Evolutionary conservation across 2,797 vertebrate genomes (phyloP).

Genomic region (Dendrocincla fuliginosa): DNA sequence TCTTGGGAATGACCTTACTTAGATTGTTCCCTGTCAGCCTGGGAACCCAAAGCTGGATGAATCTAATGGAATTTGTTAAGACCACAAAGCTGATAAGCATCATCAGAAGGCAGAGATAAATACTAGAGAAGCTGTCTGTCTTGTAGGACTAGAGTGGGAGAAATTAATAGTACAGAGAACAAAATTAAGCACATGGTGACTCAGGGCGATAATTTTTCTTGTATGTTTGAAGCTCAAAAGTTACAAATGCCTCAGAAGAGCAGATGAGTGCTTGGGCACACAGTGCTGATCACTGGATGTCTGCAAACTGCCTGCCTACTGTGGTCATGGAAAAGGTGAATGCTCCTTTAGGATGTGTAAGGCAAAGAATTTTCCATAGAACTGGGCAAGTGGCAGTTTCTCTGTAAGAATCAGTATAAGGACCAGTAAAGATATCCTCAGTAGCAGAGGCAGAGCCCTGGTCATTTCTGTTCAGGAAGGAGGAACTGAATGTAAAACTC

Average conservation of each 20-base stretch:
- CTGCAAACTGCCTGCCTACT: fast-evolving
- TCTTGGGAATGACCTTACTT: neutral
- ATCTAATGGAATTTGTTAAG: slow-evolving; percentile 7
- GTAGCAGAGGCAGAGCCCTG: neutral
- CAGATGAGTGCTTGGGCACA: neutral
- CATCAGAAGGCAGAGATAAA: slow-evolving; percentile 3
- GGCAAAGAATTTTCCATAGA: neutral
- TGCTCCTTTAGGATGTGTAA: neutral
- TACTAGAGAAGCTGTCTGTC: neutral
- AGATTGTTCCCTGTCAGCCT: neutral
- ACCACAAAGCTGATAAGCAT: neutral
- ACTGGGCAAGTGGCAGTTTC: neutral
- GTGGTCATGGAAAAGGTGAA: neutral
- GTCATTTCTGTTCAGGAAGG: neutral
- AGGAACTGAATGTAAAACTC: neutral
- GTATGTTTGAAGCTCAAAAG: neutral
- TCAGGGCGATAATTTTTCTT: neutral
- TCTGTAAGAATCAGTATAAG: neutral
- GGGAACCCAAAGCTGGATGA: neutral
- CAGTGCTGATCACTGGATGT: neutral
- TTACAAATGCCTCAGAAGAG: neutral
- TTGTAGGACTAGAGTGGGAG: neutral
- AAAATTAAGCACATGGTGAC: neutral
- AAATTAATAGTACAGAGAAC: neutral
- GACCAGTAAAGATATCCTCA: neutral